Evolutionary conservation across 2,888 invertebrate genomes (phyloP), one percentile per base, ranked within the genome.

Genomic region (Polymixis lichenea): DNA sequence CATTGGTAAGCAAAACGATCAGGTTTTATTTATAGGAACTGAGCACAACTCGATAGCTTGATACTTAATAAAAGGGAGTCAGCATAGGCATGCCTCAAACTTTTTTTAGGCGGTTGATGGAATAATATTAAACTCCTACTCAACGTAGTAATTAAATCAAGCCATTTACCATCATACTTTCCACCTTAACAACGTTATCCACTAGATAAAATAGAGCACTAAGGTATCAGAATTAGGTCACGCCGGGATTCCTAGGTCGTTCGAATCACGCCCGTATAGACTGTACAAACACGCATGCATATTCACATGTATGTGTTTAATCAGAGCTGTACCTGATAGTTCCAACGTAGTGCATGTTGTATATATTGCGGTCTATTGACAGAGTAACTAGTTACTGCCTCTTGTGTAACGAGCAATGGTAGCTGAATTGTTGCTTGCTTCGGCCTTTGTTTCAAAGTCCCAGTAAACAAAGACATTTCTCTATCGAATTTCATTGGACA

Each of bases 221-320:
- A n/a, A 72, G 74, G 69, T 76, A 69, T 72, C 72, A 46, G 61
- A 85, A 75, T 19, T 78, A 85, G 85, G 85, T 85, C 83, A 80
- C 61, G 38, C 83, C 60, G 76, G 78, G 75, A 85, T 80, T 72
- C 83, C 80, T 78, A 80, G 83, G 80, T 80, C 58, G 56, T 71
- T 43, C 67, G 61, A 82, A 82, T 79, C 82, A 76, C 65, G 71
- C 49, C 32, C 46, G 55, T 43, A 61, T 58, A 61, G 61, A 49
- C 71, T 74, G 61, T 51, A 76, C 28, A 49, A 43, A 72, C 58
- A 72, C 61, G 60, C 53, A 62, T 70, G 32, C 49, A 75, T 78
- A 77, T 72, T 58, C 77, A 73, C 71, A 64, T 49, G 60, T 68
- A 68, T 28, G 71, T 58, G 75, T 72, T 72, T 82, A 82, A 83